Base-by-base conservation (phyloP, 2,113 vertebrate species). In the Eudyptes chrysolophus region DNA sequence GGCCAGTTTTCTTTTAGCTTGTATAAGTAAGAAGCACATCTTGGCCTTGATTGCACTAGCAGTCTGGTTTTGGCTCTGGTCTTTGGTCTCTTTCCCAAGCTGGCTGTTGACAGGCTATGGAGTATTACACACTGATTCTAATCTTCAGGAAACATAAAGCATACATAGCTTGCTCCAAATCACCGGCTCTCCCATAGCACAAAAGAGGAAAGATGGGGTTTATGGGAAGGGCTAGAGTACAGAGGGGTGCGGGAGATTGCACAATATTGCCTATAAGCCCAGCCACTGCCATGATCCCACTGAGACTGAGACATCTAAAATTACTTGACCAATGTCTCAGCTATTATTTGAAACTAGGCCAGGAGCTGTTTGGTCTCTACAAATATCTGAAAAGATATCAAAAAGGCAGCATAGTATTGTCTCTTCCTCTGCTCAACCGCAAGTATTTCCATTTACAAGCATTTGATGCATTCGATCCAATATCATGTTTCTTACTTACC, bases 141-240 rank as follows among this genome's bases (percentile, higher is more conserved):
- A 93, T 95, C 94, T 90, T 92, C 77, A 92, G 93, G 74, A 96
- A 96, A 91, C 91, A 90, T 92, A 94, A 97, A 97, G 93, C 81
- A 92, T 89, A 65, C 81, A 3, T 68, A 82, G 84, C 69, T 96
- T 61, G 76, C 85, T 96, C 65, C 80, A 84, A 81, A 89, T 64
- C 76, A 78, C 77, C 72, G 61, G 30, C 25, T 91, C 61, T 94
- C 65, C 74, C 74, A 46, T 84, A 84, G 70, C 84, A 94, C 91
- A 89, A 84, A 80, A 84, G 21, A 89, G 34, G 36, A 92, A 91
- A 76, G 70, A 76, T 76, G 49, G 52, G 22, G 19, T 76, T 93
- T 96, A 38, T 4, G 52, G 48, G 27, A 66, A 82, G 27, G 40
- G 12, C 52, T 94, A 22, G 8, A 68, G 48, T 13, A 65, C 13